Percentiles rank a stretch among this genome's conserved stretches.
phyloP scores from a whole-genome alignment of 2,113 vertebrate species.

The Malurus elegans region DNA sequence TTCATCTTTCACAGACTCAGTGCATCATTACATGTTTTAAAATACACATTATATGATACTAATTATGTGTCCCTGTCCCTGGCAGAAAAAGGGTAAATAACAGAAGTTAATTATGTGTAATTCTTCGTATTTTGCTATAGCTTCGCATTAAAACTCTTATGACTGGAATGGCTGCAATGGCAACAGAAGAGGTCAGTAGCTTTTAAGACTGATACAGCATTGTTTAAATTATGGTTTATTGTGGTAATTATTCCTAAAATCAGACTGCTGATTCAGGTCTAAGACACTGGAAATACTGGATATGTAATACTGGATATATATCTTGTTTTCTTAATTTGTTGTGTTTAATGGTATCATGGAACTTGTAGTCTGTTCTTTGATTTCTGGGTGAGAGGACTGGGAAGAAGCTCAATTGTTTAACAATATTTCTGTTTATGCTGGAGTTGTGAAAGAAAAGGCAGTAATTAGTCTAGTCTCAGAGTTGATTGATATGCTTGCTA shows the following conservation, averaged over 20 bases:
- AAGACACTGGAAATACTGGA: neutral
- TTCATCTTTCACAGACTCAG: neutral
- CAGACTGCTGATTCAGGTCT: neutral
- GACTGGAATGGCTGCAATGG: conserved; percentile 94
- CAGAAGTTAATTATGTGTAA: neutral
- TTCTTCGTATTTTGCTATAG: conserved; percentile 54
- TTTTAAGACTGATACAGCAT: neutral
- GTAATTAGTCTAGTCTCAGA: neutral
- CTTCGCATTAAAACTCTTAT: conserved; percentile 88
- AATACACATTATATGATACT: neutral
- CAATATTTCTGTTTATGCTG: neutral
- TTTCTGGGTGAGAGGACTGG: neutral
- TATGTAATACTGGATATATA: neutral
- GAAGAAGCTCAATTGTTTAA: neutral
- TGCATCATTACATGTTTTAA: neutral
- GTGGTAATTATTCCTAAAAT: neutral
- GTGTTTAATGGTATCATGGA: neutral
- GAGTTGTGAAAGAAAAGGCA: neutral
- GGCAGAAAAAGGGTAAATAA: neutral
- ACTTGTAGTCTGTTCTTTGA: neutral
- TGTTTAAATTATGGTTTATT: neutral
- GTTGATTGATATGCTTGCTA: neutral
- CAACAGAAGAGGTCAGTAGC: conserved; percentile 84
- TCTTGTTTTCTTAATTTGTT: neutral
- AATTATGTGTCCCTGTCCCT: neutral